Base-by-base conservation (phyloP, 2,888 invertebrate species). In the Ctenicera cuprea region DNA sequence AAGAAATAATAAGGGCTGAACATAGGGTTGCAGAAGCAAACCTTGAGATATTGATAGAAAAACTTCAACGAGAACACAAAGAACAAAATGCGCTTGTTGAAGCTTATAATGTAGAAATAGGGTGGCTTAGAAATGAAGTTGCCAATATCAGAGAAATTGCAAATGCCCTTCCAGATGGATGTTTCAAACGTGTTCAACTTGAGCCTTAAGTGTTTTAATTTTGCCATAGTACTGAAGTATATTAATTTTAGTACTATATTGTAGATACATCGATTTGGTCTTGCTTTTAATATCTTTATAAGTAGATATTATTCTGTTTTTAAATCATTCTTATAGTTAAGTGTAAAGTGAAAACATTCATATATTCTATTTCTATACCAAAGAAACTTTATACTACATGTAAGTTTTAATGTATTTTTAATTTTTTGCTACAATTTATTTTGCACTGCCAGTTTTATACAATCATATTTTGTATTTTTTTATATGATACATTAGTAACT, bases 101-200 rank as follows among this genome's bases (percentile, higher is more conserved):
- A 74, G 92, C 92, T 80, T 96, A 96, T 82, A 92, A 94, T 83
- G 92, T 92, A 12, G 95, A 96, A 83, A 90, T 96, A 57, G 89
- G 88, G 52, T 88, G 91, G 71, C 88, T 97, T 11, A 88, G 90
- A 76, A 87, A 87, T 1, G 96, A 97, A 86, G 97, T 97, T 2
- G 90, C 91, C 7, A 97, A 96, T 84, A 92, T 97, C 63, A 92
- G 93, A 81, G 91, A 92, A 64, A 97, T 98, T 80, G 89, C 93
- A 0, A 91, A 92, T 66, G 91, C 95, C 70, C 89, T 98, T 74
- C 98, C 97, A 0, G 90, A 0, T 90, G 90, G 1, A 97, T 97
- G 86, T 95, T 92, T 88, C 52, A 95, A 94, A 84, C 90, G 92
- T 79, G 90, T 93, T 65, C 91, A 92, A 76, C 89, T 96, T 43